A percentile compares a stretch with the other conserved stretches of the same genome.
These are phyloP conservation scores for Apamea anceps DNA, from an alignment of 2,888 invertebrate species.

Conservation along the genomic window DNA sequence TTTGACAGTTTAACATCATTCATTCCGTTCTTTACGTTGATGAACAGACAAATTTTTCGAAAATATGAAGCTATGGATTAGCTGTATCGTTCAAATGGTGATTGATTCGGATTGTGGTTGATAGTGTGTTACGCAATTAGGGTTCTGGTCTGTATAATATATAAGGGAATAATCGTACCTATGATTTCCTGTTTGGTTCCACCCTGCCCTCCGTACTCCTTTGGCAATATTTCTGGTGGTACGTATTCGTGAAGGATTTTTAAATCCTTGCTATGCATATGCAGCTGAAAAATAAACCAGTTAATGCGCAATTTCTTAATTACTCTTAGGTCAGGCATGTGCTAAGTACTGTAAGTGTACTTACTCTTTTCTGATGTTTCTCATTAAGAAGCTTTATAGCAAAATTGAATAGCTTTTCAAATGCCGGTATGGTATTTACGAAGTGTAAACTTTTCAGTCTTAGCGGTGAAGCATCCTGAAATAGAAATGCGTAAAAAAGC, in stretches of 20 bases:
- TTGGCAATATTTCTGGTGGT: conserved; percentile 48
- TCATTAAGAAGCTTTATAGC: conserved; percentile 45
- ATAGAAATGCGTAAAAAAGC: neutral
- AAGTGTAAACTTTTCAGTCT: conserved; percentile 54
- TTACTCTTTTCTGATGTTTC: conserved; percentile 48
- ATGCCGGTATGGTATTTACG: conserved; percentile 35
- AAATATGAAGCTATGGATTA: too few species aligned
- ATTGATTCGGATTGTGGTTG: neutral
- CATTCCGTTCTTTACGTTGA: neutral
- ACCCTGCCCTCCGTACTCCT: conserved; percentile 54
- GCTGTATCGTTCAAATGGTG: neutral
- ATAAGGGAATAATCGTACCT: conserved; percentile 23
- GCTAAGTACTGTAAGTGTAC: neutral
- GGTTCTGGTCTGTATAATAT: neutral
- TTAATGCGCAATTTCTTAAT: neutral
- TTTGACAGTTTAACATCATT: neutral
- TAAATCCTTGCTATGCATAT: conserved; percentile 42
- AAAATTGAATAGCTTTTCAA: conserved; percentile 54
- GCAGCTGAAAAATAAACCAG: conserved; percentile 42
- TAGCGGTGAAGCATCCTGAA: conserved; percentile 62
- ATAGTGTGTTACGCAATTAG: neutral
- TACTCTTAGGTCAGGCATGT: neutral
- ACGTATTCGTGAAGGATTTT: conserved; percentile 39
- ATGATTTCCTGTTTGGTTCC: conserved; percentile 55
- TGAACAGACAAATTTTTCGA: neutral